Evolutionary conservation across 2,797 vertebrate species (phyloP).

Genomic region (Anguilla marmorata): DNA sequence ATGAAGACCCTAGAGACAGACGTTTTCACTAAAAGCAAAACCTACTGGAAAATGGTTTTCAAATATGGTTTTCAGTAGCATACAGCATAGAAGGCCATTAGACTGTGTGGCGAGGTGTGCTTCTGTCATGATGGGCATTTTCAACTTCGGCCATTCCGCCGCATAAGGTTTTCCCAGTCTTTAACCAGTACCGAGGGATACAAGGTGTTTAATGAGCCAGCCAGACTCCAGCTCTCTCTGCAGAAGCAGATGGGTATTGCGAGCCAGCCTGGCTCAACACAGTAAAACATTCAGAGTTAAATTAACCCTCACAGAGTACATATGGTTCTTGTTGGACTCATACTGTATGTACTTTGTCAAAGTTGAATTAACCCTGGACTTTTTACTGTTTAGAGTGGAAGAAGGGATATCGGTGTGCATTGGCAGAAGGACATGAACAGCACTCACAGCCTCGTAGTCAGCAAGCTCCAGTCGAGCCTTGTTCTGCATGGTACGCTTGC

Average conservation of each 20-base stretch:
- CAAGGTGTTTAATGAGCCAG: not conserved
- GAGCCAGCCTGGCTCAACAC: not conserved
- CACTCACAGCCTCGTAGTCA: slow-evolving; percentile 95
- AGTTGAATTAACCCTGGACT: no score
- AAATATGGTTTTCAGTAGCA: not conserved
- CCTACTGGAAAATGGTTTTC: not conserved
- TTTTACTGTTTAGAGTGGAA: not conserved
- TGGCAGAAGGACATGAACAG: slow-evolving; percentile 13
- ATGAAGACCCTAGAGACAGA: not conserved
- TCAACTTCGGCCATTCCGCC: not conserved
- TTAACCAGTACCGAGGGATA: not conserved
- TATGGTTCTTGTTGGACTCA: no score
- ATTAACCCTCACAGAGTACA: no score
- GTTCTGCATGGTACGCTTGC: slow-evolving; percentile 98
- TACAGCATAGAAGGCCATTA: not conserved
- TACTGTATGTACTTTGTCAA: no score
- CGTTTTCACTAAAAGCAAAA: not conserved
- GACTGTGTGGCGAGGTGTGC: not conserved
- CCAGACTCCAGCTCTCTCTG: not conserved
- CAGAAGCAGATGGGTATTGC: not conserved
- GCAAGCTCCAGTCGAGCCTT: slow-evolving; percentile 93
- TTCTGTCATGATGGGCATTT: not conserved
- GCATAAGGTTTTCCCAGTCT: not conserved
- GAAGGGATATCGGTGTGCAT: not conserved
- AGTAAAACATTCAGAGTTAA: no score